These are phyloP conservation scores for Leptodactylus fallax DNA, from an alignment of 2,797 vertebrate species.

Conservation along the genomic window DNA sequence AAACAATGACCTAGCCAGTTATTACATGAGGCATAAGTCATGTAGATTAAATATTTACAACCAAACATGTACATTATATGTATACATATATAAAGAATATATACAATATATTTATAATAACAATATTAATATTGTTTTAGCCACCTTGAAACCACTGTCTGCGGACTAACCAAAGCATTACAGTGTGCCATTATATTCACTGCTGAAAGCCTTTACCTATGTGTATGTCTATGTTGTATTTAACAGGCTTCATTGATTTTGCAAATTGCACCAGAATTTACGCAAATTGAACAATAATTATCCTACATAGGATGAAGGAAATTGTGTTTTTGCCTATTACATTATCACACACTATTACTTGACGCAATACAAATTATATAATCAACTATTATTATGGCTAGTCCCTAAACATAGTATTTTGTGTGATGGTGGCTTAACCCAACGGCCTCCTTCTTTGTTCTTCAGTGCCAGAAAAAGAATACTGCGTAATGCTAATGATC, in stretches of 20 bases:
- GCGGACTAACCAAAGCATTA: no score
- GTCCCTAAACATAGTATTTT: neutral
- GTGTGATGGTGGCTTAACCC: neutral
- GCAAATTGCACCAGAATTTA: neutral
- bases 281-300: slow-evolving; percentile 4
- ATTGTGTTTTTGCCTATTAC: neutral
- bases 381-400: neutral
- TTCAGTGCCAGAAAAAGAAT: slow-evolving; percentile 58
- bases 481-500: slow-evolving; percentile 24
- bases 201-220: neutral
- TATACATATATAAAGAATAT: no score
- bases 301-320: neutral
- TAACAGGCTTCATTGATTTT: neutral
- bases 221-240: neutral
- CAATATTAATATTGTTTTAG: neutral
- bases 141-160: neutral
- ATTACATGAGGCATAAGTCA: no score
- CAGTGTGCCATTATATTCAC: neutral
- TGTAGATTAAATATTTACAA: neutral
- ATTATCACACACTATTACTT: neutral
- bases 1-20: no score
- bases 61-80: no score
- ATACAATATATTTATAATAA: neutral
- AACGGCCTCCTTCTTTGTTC: slow-evolving; percentile 16
- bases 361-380: neutral